Base-by-base conservation (phyloP, 2,797 vertebrate species). In the Platyrinchus mystaceus region DNA sequence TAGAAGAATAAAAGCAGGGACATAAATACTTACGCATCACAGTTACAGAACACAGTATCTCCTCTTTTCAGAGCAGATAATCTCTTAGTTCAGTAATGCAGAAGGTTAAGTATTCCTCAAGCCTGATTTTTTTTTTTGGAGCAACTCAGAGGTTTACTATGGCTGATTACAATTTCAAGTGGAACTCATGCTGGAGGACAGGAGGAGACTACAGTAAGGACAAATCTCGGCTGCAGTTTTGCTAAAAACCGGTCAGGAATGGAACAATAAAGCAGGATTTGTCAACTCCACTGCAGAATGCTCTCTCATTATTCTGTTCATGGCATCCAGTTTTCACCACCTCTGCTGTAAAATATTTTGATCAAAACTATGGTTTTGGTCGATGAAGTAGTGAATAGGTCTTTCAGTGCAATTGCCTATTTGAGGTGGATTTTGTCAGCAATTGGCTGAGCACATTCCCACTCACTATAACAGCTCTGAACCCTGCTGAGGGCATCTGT, bases 401-500 rank as follows among this genome's bases (percentile, higher is more conserved):
- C 88, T 94, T 78, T 84, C n/a, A 44, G 86, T 47, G 80, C 37
- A 74, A 70, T 84, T 95, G 82, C 68, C 58, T 82, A 3, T 79
- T 90, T 70, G 55, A 94, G 75, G 34, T 21, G 6, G 79, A 84
- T 96, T 95, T 87, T 87, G 87, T 60, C 43, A 49, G 87, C 91
- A 94, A 97, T 85, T 74, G 96, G 82, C 93, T 95, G 93, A 93
- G 89, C 71, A 68, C 95, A 94, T 91, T 85, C 84, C 74, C 58
- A 68, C 87, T 94, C 70, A 23, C 68, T 89, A 1, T 43, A 90
- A 85, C 94, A 97, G 96, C 95, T 97, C 91, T 81, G 93, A 94
- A 94, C 92, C 96, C 96, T 59, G 96, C 96, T 96, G 96, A 92
- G 97, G 94, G 94, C 95, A 96, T 91, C 95, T 97, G 97, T 44